A percentile compares a stretch with the other conserved stretches of the same genome.
Conservation (phyloP, 2,113 vertebrate species). For the Hemiprocne comata region DNA sequence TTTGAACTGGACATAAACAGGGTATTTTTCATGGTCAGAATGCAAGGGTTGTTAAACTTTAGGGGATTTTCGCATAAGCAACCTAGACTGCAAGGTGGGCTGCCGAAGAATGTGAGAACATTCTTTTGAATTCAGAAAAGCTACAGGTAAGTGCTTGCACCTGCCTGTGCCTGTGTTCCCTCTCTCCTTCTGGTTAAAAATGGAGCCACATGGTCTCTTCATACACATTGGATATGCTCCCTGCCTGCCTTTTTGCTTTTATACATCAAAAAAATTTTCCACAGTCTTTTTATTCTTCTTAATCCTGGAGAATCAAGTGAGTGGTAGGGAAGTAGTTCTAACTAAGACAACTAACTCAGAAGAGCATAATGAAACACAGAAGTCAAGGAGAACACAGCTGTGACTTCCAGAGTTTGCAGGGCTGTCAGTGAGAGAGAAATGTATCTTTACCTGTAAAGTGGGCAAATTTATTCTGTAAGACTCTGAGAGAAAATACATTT, state of each 20-base stretch:
- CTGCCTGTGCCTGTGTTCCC: background rate
- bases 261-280: background rate
- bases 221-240: background rate
- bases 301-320: background rate
- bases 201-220: background rate
- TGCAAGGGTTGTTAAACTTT: background rate
- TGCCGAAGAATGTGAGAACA: background rate
- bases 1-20: background rate
- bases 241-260: background rate
- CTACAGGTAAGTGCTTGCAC: background rate
- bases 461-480: conserved; percentile 50
- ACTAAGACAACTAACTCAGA: background rate
- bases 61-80: background rate
- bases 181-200: background rate
- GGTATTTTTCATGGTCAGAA: background rate
- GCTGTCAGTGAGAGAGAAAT: background rate
- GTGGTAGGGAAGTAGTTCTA: background rate
- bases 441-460: background rate
- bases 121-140: background rate
- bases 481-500: conserved; percentile 48
- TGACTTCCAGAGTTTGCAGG: conserved; percentile 28
- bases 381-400: background rate
- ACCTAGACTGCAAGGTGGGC: background rate
- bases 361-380: background rate
- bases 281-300: background rate